These are phyloP conservation scores for Melierax canorus DNA, from an alignment of 2,113 vertebrate species.

Conservation along the genomic window DNA sequence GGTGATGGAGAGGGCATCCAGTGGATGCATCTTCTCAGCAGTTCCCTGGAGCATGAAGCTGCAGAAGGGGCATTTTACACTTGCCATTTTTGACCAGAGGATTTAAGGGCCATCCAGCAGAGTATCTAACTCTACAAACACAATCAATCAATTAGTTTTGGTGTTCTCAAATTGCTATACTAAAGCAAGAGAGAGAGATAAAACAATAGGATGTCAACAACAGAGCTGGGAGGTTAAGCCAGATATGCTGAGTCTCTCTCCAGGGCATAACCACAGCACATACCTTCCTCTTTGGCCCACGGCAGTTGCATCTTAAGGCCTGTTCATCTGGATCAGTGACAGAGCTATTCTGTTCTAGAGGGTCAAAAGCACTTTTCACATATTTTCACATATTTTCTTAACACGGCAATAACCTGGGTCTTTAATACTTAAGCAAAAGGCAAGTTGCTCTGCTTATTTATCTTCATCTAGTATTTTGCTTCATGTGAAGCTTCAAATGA, in stretches of 20 bases:
- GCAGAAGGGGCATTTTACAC: background rate
- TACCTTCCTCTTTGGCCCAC: background rate
- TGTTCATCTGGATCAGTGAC: background rate
- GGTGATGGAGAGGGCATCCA: background rate
- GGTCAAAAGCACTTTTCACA: background rate
- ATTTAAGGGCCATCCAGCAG: background rate
- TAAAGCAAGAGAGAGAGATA: background rate
- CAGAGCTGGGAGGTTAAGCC: background rate
- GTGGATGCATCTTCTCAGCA: background rate
- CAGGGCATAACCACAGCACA: background rate
- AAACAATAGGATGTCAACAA: background rate
- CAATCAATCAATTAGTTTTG: background rate
- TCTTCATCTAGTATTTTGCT: background rate
- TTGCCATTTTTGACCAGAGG: background rate
- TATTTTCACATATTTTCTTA: background rate
- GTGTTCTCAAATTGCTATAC: background rate
- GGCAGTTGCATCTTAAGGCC: background rate
- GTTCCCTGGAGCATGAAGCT: background rate
- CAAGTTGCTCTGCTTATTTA: background rate
- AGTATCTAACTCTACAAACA: background rate
- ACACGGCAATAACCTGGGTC: background rate
- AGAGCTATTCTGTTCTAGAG: background rate
- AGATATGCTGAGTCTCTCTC: background rate
- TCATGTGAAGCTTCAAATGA: background rate
- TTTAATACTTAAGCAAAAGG: background rate